Percentiles rank a stretch among this genome's conserved stretches.
These are phyloP conservation scores for Grallaria varia DNA, from an alignment of 2,113 vertebrate species.

Conservation along the genomic window DNA sequence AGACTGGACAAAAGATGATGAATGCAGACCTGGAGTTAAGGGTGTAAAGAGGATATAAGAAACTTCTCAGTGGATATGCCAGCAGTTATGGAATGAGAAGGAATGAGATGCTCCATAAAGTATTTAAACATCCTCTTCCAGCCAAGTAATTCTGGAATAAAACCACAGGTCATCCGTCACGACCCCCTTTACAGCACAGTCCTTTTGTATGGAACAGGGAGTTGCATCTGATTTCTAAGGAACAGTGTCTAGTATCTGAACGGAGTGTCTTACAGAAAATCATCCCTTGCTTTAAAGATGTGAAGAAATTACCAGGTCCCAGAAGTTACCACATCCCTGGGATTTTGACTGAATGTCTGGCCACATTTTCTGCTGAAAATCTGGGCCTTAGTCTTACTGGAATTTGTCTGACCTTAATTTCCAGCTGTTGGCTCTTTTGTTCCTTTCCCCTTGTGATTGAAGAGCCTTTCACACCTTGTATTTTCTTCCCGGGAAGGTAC, in stretches of 20 bases:
- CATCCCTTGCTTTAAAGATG: background rate
- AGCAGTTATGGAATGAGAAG: background rate
- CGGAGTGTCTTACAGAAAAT: slow-evolving; percentile 44
- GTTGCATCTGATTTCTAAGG: slow-evolving; percentile 25
- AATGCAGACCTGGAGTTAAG: background rate
- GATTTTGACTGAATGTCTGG: slow-evolving; percentile 30
- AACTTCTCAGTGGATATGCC: background rate
- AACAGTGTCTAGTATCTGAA: background rate
- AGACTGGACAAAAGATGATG: background rate
- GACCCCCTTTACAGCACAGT: background rate
- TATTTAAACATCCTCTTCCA: slow-evolving; percentile 8
- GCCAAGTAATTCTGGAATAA: slow-evolving; percentile 41
- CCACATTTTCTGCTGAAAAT: slow-evolving; percentile 37
- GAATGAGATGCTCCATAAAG: slow-evolving; percentile 6
- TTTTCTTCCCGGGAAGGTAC: slow-evolving; percentile 49
- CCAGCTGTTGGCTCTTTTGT: slow-evolving; percentile 41
- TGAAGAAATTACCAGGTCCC: background rate
- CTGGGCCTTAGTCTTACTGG: background rate
- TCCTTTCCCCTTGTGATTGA: slow-evolving; percentile 43
- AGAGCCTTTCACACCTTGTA: slow-evolving; percentile 43
- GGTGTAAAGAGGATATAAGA: background rate
- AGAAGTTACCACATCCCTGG: slow-evolving; percentile 42
- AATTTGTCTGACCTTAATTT: slow-evolving; percentile 53
- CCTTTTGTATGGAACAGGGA: background rate
- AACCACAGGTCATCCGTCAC: background rate